Evolutionary conservation across 2,113 vertebrate species (phyloP).

Genomic region (Odontophorus gujanensis): DNA sequence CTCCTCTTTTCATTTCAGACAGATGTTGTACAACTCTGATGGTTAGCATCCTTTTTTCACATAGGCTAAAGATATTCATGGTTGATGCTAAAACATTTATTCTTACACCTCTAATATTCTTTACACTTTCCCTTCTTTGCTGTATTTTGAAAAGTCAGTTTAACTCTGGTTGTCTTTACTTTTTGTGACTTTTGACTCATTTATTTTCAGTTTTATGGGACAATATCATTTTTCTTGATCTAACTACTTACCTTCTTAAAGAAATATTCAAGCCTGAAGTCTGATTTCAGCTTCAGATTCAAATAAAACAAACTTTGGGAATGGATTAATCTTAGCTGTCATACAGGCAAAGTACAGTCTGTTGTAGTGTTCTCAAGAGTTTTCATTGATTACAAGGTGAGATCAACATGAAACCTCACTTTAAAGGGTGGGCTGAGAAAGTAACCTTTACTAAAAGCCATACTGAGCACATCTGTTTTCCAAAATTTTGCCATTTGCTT

Average conservation of each 20-base stretch:
- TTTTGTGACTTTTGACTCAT: not conserved
- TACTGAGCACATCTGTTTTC: not conserved
- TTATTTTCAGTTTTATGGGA: not conserved
- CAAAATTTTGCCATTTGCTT: not conserved
- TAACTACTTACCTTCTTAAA: not conserved
- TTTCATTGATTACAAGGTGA: not conserved
- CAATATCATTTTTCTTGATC: not conserved
- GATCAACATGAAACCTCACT: not conserved
- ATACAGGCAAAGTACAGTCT: not conserved
- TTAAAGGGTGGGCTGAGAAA: not conserved
- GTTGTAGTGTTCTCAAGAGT: not conserved
- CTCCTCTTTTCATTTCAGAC: not conserved
- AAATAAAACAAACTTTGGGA: not conserved
- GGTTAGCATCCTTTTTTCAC: not conserved
- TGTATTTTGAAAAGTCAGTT: not conserved
- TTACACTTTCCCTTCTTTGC: not conserved
- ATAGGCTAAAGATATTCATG: not conserved
- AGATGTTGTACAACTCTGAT: not conserved
- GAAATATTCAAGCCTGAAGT: rapidly evolving
- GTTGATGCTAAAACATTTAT: not conserved
- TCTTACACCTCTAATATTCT: not conserved
- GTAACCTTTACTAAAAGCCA: not conserved
- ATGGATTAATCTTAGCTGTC: not conserved
- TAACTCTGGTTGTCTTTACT: not conserved
- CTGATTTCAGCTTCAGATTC: not conserved